These are phyloP conservation scores for Picathartes gymnocephalus DNA, from an alignment of 2,113 vertebrate genomes.

Conservation along the genomic window DNA sequence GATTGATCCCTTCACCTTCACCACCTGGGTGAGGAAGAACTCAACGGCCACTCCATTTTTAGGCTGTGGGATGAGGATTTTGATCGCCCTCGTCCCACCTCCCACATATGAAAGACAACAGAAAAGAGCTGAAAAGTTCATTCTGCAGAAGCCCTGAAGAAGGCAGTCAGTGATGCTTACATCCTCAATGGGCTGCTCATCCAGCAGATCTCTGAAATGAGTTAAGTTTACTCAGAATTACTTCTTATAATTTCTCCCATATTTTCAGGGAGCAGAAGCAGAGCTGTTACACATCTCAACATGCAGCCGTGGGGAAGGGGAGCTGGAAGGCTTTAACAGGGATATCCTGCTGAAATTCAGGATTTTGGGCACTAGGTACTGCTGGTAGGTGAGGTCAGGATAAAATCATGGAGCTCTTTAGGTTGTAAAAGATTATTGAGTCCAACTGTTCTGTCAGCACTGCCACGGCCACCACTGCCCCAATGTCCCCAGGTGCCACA, in stretches of 20 bases:
- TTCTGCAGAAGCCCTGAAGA: background rate
- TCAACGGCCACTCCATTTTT: fast-evolving
- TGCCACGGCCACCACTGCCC: background rate
- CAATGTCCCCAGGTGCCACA: background rate
- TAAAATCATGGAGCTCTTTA: background rate
- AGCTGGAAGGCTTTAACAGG: background rate
- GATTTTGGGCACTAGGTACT: background rate
- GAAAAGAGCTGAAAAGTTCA: background rate
- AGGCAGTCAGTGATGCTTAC: background rate
- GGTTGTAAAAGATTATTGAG: background rate
- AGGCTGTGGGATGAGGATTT: background rate
- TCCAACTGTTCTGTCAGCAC: background rate
- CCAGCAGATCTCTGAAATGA: background rate
- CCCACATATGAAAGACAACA: background rate
- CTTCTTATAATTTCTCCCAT: background rate
- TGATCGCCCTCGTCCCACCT: background rate
- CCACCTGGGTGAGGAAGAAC: background rate
- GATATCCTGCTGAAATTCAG: background rate
- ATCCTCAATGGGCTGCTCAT: background rate
- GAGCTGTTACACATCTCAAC: background rate
- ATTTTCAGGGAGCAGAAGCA: background rate
- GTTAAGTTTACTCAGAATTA: background rate
- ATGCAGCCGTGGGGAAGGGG: fast-evolving
- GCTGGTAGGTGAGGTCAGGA: background rate
- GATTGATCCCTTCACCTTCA: background rate